Evolutionary conservation across 2,888 invertebrate species (phyloP).

Genomic region (Torymus auratus): DNA sequence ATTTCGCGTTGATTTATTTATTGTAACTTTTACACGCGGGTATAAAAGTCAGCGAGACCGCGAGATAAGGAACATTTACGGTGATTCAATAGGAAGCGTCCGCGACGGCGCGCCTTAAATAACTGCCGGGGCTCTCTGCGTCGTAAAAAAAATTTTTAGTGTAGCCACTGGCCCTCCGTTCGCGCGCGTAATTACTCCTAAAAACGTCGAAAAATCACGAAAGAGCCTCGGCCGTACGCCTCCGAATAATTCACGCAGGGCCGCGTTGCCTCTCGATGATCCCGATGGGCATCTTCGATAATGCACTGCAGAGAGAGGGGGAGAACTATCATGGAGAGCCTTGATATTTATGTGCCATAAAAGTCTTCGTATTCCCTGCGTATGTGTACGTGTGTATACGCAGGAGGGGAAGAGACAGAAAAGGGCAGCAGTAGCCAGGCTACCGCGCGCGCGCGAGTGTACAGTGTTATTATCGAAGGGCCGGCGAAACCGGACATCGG

Average conservation of each 20-base stretch:
- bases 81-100: slow-evolving; percentile 37
- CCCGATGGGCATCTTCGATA: slow-evolving; percentile 70
- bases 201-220: slow-evolving; percentile 58
- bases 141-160: slow-evolving; percentile 47
- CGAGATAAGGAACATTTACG: slow-evolving; percentile 42
- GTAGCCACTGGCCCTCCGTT: not conserved
- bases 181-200: slow-evolving; percentile 52
- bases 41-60: slow-evolving; percentile 41
- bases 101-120: slow-evolving; percentile 27
- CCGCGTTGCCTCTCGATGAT: slow-evolving; percentile 22
- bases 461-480: slow-evolving; percentile 43
- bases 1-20: slow-evolving; percentile 48
- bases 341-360: slow-evolving; percentile 76
- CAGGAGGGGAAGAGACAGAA: not conserved
- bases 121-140: slow-evolving; percentile 31
- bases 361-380: slow-evolving; percentile 65
- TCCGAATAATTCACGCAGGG: slow-evolving; percentile 41
- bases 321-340: slow-evolving; percentile 68
- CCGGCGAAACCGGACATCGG: slow-evolving; percentile 71
- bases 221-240: slow-evolving; percentile 37
- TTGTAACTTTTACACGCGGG: slow-evolving; percentile 28
- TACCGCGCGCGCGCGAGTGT: not conserved
- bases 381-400: too few relatives aligned
- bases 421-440: slow-evolving; percentile 22
- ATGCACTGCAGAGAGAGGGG: slow-evolving; percentile 70